Evolutionary conservation across 2,113 vertebrate species (phyloP), one percentile per base, ranked within the genome.

Genomic region (Oncorhynchus kisutch): DNA sequence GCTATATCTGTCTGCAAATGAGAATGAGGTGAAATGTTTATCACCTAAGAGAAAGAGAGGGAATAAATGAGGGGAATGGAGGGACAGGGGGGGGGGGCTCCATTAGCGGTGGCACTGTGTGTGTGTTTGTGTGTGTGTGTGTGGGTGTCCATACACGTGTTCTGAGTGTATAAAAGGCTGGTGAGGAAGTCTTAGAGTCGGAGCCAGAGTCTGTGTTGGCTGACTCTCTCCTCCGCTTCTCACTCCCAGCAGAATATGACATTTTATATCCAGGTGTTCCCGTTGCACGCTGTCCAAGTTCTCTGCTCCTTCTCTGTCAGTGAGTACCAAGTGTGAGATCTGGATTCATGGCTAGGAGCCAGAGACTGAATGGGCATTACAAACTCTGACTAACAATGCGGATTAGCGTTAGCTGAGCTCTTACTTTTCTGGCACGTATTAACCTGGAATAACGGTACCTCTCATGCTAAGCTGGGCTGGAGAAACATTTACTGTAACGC

Each of bases 251-350:
- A 49, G 48, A 72, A 34, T 59, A 13, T 45, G 13, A 51, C 71
- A 64, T 70, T 72, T 71, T 67, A 70, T 60, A 74, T 67, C 66
- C 67, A 70, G 71, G 66, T 74, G 77, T 78, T 65, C 29, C n/a
- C 49, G 29, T 60, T 74, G 11, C 64, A 60, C 54, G 8, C 64
- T 77, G 60, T 66, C 24, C 27, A 27, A 27, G 34, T 70, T 27
- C 31, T 57, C 54, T 20, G 13, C 54, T 18, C 16, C 16, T 14
- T 45, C 39, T 45, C 27, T 39, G 8, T 60, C 70, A 57, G 67
- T 48, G 51, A 51, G 4, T 7, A 1, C 59, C 13, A 25, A 66
- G 25, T 13, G 25, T 66, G 64, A 65, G 14, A 24, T 65, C 12
- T 65, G 22, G 8, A 12, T 25, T 1, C 12, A 25, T 65, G 62